Evolutionary conservation across 2,888 invertebrate species (phyloP).

Genomic region (Xylota segnis): DNA sequence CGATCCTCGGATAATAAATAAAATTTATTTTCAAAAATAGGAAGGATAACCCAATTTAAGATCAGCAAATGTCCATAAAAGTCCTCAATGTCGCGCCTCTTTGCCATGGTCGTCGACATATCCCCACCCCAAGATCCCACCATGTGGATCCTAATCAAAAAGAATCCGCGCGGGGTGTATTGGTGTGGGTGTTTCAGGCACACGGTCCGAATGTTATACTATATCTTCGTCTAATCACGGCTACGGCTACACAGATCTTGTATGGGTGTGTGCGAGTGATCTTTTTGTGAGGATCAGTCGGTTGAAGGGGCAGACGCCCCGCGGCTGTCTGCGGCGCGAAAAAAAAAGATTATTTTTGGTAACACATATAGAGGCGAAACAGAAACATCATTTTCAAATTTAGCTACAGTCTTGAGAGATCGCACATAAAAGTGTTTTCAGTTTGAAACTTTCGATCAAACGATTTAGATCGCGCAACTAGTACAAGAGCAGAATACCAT

Average conservation of each 20-base stretch:
- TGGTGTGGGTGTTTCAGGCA: constrained; percentile 43
- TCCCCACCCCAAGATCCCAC: constrained; percentile 5
- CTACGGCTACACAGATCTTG: not conserved
- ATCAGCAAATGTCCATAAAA: constrained; percentile 65
- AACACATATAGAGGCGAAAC: constrained; percentile 53
- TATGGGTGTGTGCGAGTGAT: constrained; percentile 18
- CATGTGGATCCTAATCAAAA: constrained; percentile 46
- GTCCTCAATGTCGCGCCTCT: constrained; percentile 68
- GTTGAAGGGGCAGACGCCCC: constrained; percentile 20
- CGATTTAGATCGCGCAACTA: constrained; percentile 79
- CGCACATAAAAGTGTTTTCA: constrained; percentile 84
- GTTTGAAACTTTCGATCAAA: constrained; percentile 82
- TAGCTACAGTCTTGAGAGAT: constrained; percentile 79
- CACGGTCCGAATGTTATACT: constrained; percentile 48
- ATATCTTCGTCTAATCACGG: constrained; percentile 20
- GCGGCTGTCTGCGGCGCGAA: constrained; percentile 54
- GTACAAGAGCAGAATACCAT: constrained; percentile 63
- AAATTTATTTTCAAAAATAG: constrained; percentile 30
- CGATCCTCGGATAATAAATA: not conserved
- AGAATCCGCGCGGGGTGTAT: constrained; percentile 6
- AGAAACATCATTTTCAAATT: constrained; percentile 73
- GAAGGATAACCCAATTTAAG: constrained; percentile 47
- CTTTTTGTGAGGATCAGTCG: constrained; percentile 17
- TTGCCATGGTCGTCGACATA: constrained; percentile 46
- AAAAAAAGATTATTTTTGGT: constrained; percentile 74